phyloP scores from a whole-genome alignment of 1,140 invertebrate species.

The Drosophila trapezifrons region DNA sequence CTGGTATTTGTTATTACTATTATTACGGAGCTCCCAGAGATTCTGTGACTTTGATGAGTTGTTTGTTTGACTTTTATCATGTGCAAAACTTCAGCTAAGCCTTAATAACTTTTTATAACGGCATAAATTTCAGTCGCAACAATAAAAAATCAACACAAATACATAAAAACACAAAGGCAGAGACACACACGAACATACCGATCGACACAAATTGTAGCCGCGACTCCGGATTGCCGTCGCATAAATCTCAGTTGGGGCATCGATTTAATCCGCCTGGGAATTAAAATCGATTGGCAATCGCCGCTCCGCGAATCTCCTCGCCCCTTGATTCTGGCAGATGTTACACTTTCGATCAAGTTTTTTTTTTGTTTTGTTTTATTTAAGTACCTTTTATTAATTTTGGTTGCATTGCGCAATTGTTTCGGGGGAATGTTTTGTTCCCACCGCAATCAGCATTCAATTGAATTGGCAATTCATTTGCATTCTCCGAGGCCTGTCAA shows the following conservation, averaged over 20 bases:
- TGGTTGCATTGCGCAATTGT: slow-evolving; percentile 57
- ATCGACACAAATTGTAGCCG: slow-evolving; percentile 40
- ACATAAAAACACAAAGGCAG: slow-evolving; percentile 33
- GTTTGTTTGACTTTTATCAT: slow-evolving; percentile 60
- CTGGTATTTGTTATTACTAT: slow-evolving; percentile 31
- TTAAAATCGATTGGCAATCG: slow-evolving; percentile 53
- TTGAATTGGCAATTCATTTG: slow-evolving; percentile 67
- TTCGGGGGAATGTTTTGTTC: slow-evolving; percentile 38
- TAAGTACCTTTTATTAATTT: slow-evolving; percentile 31
- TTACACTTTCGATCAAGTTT: slow-evolving; percentile 63
- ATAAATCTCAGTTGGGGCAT: slow-evolving; percentile 66
- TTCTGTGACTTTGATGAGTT: slow-evolving; percentile 43
- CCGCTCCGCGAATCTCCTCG: slow-evolving; percentile 1
- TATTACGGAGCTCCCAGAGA: slow-evolving; percentile 18
- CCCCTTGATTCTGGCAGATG: slow-evolving; percentile 28
- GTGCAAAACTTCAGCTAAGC: slow-evolving; percentile 53
- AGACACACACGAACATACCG: slow-evolving; percentile 15
- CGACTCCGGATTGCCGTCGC: slow-evolving; percentile 59
- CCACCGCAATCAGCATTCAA: slow-evolving; percentile 70
- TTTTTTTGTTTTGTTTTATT: too few species aligned
- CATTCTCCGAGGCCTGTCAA: slow-evolving; percentile 50
- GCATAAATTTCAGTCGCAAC: slow-evolving; percentile 57
- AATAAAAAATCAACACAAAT: slow-evolving; percentile 54
- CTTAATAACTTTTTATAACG: slow-evolving; percentile 77
- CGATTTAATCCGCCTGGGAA: slow-evolving; percentile 79